Evolutionary conservation across 2,888 invertebrate genomes (phyloP), one percentile per base, ranked within the genome.

Genomic region (Epinotia ramella): DNA sequence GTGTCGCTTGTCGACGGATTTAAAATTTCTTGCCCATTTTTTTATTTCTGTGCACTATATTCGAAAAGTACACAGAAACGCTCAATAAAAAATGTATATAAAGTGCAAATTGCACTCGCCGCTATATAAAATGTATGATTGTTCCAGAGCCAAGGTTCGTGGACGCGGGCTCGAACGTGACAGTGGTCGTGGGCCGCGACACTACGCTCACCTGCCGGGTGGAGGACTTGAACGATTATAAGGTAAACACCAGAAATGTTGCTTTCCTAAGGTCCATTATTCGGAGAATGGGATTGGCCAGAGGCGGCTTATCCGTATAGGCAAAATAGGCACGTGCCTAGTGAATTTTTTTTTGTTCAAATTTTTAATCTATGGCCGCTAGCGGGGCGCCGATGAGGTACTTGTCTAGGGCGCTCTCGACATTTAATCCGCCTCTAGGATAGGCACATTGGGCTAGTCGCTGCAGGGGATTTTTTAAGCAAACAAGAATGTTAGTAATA

Each of bases 131-230:
- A 72, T 70, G 59, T 65, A 40, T 33, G 20, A 6, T 64, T 70
- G 59, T 82, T 80, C 80, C 77, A 64, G 85, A 81, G 44, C 91
- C 91, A 0, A 86, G 80, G 73, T 88, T 92, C 79, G 77, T 89
- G 65, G 88, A 88, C 1, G 78, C 77, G 12, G 87, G 87, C 46
- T 84, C 87, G 0, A 91, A 91, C 79, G 83, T 88, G 59, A 91
- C 92, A 0, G 90, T 89, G 33, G 89, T 91, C 0, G 84, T 88
- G 3, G 91, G 92, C 1, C 81, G 92, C 73, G 91, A 92, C 68
- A 90, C 91, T 5, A 86, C 87, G 2, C 86, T 92, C n/a, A 86
- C 85, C 13, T 92, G 92, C 78, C 86, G 83, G 79, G 89, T 92
- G 63, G 88, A 89, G 40, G 87, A 90, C 79, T 83, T 92, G 64